A percentile compares a stretch with the other conserved stretches of the same genome.
phyloP scores from a whole-genome alignment of 2,113 vertebrate genomes.

The Lynx canadensis region DNA sequence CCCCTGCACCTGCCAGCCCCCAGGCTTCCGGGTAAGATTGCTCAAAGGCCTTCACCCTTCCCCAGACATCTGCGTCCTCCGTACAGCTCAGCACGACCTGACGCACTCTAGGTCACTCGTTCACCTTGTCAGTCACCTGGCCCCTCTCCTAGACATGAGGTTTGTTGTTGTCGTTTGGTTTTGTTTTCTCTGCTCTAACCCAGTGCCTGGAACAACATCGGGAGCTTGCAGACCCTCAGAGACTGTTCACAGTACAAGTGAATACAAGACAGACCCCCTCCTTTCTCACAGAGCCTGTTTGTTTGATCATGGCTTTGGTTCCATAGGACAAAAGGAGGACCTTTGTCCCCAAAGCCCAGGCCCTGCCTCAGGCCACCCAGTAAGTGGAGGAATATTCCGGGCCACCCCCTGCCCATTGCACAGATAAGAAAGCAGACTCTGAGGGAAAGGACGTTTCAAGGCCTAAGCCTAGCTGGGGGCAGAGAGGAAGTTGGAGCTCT shows the following conservation, averaged over 20 bases:
- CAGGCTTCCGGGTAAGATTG: background rate
- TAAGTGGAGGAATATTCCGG: background rate
- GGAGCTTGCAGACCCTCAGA: background rate
- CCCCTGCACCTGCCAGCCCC: too few relatives aligned
- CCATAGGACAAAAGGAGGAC: background rate
- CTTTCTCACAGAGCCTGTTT: background rate
- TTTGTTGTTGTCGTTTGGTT: background rate
- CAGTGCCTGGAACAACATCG: background rate
- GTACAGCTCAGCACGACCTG: fast-evolving
- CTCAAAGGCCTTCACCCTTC: background rate
- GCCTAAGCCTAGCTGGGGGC: background rate
- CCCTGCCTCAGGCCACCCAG: background rate
- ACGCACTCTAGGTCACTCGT: background rate
- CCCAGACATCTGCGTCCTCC: background rate
- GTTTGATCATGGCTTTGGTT: background rate
- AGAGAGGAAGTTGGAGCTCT: background rate
- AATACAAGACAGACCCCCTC: background rate
- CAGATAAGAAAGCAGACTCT: background rate
- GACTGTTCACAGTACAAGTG: background rate
- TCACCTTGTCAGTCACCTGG: background rate
- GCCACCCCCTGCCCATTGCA: background rate
- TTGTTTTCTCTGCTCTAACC: background rate
- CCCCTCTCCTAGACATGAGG: background rate
- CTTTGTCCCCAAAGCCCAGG: background rate
- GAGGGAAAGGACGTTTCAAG: background rate